A percentile compares a stretch with the other conserved stretches of the same genome.
phyloP scores from a whole-genome alignment of 2,888 invertebrate species.

The Listrodromus nycthemerus region DNA sequence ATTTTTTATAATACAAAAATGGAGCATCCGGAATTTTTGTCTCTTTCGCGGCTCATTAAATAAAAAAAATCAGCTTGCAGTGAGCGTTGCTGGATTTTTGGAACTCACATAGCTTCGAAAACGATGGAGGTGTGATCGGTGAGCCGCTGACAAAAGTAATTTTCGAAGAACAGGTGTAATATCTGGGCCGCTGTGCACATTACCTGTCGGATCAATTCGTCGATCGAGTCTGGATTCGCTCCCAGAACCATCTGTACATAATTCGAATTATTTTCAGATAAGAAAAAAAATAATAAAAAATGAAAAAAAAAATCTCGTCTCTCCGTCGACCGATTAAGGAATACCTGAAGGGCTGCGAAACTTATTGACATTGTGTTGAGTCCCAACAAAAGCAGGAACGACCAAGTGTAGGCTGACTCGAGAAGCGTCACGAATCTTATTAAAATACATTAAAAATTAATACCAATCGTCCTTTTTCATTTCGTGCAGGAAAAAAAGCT shows the following conservation, averaged over 20 bases:
- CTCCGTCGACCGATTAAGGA: neutral
- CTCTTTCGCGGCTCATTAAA: neutral
- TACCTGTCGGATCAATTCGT: neutral
- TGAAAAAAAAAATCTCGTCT: neutral
- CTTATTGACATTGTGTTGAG: conserved; percentile 14
- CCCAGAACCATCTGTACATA: neutral
- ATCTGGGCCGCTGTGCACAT: neutral
- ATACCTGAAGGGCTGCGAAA: conserved; percentile 44
- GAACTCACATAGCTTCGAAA: neutral
- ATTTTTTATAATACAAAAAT: neutral
- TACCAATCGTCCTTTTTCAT: too few species aligned
- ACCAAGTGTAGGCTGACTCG: conserved; percentile 26
- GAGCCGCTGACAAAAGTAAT: conserved; percentile 5
- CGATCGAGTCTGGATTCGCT: neutral
- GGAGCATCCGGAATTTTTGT: neutral
- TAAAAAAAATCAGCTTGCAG: neutral
- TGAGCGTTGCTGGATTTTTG: neutral
- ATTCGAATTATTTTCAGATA: neutral
- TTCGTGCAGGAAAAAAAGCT: too few species aligned
- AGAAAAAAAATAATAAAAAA: too few species aligned
- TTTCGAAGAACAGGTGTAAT: conserved; percentile 21
- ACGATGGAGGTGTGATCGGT: neutral
- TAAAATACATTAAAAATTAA: neutral
- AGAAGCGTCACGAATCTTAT: conserved; percentile 34
- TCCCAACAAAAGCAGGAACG: conserved; percentile 25